These are phyloP conservation scores for Cololabis saira DNA, from an alignment of 2,113 vertebrate species.

Conservation along the genomic window DNA sequence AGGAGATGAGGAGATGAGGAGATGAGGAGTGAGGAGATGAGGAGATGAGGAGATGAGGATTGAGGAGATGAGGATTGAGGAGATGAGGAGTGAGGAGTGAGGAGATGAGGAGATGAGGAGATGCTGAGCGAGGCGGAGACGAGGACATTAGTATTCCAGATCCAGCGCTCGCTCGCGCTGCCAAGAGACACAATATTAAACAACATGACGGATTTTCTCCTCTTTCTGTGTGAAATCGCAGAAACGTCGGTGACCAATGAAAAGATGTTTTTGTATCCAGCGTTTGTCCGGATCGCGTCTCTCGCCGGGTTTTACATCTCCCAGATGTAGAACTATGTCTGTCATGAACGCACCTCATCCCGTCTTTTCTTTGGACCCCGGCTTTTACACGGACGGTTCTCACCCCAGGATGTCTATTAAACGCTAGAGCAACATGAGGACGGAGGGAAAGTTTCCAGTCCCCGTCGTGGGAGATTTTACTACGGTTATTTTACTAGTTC, in stretches of 20 bases:
- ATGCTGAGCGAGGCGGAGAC: conserved; percentile 23
- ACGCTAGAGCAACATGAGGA: conserved; percentile 49
- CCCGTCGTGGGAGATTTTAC: conserved; percentile 61
- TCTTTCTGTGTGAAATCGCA: conserved; percentile 53
- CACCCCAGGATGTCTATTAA: conserved; percentile 60
- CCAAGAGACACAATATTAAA: conserved; percentile 62
- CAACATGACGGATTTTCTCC: conserved; percentile 28
- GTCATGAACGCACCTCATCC: conserved; percentile 50
- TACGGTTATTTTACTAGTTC: conserved; percentile 48
- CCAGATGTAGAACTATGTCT: conserved; percentile 60
- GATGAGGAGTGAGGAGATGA: too few relatives aligned
- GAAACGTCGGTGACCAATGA: conserved; percentile 34
- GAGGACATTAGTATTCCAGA: conserved; percentile 24
- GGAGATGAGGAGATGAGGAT: too few relatives aligned
- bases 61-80: too few relatives aligned
- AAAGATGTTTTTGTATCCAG: conserved; percentile 54
- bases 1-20: too few relatives aligned
- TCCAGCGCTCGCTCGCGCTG: conserved; percentile 15
- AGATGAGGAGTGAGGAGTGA: too few relatives aligned
- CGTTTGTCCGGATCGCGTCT: conserved; percentile 48
- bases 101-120: too few relatives aligned
- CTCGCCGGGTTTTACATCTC: conserved; percentile 46
- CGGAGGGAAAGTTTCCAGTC: conserved; percentile 61
- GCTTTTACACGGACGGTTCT: conserved; percentile 65
- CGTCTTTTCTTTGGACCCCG: conserved; percentile 54